A percentile compares a stretch with the other conserved stretches of the same genome.
Conservation (phyloP, 2,113 vertebrate species). For the Ivindomyrus marchei region DNA sequence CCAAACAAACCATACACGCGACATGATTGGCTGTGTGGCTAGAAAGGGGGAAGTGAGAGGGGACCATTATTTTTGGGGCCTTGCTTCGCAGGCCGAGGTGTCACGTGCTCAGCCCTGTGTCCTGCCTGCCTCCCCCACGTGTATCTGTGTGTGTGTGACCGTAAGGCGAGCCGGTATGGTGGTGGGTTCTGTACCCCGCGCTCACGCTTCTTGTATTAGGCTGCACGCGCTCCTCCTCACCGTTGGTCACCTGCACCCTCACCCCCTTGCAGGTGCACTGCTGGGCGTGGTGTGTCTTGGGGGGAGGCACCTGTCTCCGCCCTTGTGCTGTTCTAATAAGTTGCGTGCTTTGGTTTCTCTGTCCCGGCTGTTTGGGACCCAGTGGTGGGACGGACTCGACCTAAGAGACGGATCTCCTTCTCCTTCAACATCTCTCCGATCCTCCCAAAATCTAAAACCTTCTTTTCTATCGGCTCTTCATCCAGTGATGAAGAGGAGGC, state of each 20-base stretch:
- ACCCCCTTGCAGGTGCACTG: background rate
- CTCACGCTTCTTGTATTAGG: too few species aligned
- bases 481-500: conserved; percentile 84
- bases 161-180: background rate
- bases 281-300: background rate
- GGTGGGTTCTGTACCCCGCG: background rate
- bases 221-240: background rate
- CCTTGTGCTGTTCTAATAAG: conserved; percentile 38
- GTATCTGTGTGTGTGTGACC: background rate
- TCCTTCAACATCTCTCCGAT: conserved; percentile 85
- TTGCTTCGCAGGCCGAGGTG: background rate
- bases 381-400: conserved; percentile 65
- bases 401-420: conserved; percentile 78
- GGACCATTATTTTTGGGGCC: background rate
- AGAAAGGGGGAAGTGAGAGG: background rate
- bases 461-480: conserved; percentile 77
- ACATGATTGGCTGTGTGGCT: background rate
- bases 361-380: conserved; percentile 40
- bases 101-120: background rate
- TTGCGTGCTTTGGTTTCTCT: conserved; percentile 49
- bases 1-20: background rate
- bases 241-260: background rate
- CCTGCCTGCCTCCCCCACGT: background rate
- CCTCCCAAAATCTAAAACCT: conserved; percentile 82
- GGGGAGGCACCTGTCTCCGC: background rate